phyloP scores from a whole-genome alignment of 1,140 invertebrate genomes.

The Maconellicoccus hirsutus region DNA sequence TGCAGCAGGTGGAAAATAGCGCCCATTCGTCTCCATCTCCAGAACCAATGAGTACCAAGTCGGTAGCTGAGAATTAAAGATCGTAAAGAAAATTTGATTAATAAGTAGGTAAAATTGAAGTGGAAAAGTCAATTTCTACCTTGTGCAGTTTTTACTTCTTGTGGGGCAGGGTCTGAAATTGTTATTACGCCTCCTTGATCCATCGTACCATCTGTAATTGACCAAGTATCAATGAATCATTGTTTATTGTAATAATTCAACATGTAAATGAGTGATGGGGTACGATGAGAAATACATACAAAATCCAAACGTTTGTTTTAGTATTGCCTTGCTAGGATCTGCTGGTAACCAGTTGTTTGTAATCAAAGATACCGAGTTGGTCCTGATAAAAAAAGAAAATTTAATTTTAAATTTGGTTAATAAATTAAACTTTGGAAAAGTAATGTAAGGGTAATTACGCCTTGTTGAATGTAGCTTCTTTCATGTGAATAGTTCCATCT shows the following conservation, averaged over 20 bases:
- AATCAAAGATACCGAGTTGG: background rate
- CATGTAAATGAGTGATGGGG: too few species aligned
- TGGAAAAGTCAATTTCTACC: background rate
- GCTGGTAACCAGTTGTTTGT: background rate
- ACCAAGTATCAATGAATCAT: background rate
- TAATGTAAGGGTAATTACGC: background rate
- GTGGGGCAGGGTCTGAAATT: background rate
- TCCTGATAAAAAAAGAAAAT: background rate
- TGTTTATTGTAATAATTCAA: background rate
- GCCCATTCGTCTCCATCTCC: background rate
- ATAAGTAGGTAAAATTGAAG: background rate
- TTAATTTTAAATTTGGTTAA: background rate
- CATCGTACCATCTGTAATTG: background rate
- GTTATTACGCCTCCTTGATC: background rate
- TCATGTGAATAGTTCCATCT: background rate
- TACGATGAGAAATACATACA: background rate
- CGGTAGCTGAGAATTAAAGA: background rate
- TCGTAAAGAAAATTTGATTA: background rate
- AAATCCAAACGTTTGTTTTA: background rate
- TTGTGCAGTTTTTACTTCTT: background rate
- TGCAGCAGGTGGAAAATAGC: background rate
- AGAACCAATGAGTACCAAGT: background rate
- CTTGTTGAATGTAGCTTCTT: background rate
- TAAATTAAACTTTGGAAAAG: too few species aligned
- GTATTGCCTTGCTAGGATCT: background rate